phyloP scores from a whole-genome alignment of 2,888 invertebrate genomes.

The Chalcosyrphus nemorum region DNA sequence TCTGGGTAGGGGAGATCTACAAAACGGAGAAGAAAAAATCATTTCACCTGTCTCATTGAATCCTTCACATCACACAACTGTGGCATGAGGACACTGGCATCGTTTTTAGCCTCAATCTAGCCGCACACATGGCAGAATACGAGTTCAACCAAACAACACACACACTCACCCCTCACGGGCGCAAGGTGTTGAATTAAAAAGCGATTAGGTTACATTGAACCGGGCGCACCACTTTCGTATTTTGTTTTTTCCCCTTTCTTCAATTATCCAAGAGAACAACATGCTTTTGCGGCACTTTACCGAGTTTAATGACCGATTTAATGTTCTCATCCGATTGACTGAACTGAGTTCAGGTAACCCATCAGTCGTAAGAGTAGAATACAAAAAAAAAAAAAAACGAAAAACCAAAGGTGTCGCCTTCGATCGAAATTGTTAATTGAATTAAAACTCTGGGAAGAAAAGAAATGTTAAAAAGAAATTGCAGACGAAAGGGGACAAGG shows the following conservation, averaged over 20 bases:
- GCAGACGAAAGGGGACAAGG: slow-evolving; percentile 3
- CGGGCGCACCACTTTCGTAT: slow-evolving; percentile 9
- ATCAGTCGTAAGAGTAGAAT: background rate
- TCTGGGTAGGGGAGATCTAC: background rate
- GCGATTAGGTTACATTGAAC: slow-evolving; percentile 69
- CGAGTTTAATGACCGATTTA: slow-evolving; percentile 69
- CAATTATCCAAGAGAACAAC: slow-evolving; percentile 37
- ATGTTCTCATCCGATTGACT: slow-evolving; percentile 54
- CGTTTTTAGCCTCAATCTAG: slow-evolving; percentile 43
- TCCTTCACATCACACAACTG: slow-evolving; percentile 16
- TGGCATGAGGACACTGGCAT: slow-evolving; percentile 38
- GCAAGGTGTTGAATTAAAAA: slow-evolving; percentile 64
- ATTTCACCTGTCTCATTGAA: slow-evolving; percentile 56
- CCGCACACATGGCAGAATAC: background rate
- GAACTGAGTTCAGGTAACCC: slow-evolving; percentile 25
- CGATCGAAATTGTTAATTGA: slow-evolving; percentile 56
- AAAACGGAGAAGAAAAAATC: slow-evolving; percentile 5
- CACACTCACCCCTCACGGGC: slow-evolving; percentile 3
- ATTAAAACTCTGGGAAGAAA: slow-evolving; percentile 50
- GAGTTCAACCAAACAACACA: background rate
- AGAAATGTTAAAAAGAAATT: slow-evolving; percentile 2
- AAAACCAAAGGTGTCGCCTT: slow-evolving; percentile 49
- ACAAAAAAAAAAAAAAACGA: background rate
- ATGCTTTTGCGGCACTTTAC: slow-evolving; percentile 43
- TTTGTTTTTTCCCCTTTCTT: too few species aligned